Evolutionary conservation across 2,888 invertebrate species (phyloP), one percentile per base, ranked within the genome.

Genomic region (Phrixothrix hirtus): DNA sequence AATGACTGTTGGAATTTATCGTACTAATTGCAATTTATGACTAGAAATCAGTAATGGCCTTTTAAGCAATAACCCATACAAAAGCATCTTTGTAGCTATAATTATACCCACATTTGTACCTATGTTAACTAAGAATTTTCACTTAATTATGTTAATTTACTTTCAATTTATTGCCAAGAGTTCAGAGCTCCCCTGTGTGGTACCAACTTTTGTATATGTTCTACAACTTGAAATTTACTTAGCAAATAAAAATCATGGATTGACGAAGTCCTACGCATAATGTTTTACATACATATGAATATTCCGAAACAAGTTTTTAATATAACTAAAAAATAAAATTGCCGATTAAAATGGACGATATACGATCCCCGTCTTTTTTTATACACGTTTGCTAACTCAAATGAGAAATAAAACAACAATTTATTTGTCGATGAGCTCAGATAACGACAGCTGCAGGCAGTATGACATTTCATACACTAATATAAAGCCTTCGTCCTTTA

Each of bases 1-100:
- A 56, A 60, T 54, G 48, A 50, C 53, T 48, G 42, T 32, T 38
- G 58, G 60, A 61, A 59, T 61, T 61, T 54, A 58, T 55, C 49
- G 50, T 55, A 55, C 58, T 63, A 63, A 63, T 63, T 63, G 61
- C 61, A 53, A 63, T 59, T 63, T 63, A 63, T 57, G 60, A 58
- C 55, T 55, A 54, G 54, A 58, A 55, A 46, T 53, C 49, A 43
- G 55, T 42, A 53, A 57, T 43, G 50, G 39, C 36, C 45, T 38
- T 51, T 44, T 50, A 56, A 59, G 54, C 57, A 55, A 57, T 55
- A 50, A 56, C 53, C 37, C 44, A 39, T 26, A 39, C 38, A 41
- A 13, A 29, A 2, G 29, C 12, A 32, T n/a, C 34, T 31, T 13
- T n/a, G 29, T 12, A 48, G 35, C 41, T 41, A 48, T 48, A 48